Evolutionary conservation across 2,797 vertebrate species (phyloP).

Genomic region (Mus minutoides): DNA sequence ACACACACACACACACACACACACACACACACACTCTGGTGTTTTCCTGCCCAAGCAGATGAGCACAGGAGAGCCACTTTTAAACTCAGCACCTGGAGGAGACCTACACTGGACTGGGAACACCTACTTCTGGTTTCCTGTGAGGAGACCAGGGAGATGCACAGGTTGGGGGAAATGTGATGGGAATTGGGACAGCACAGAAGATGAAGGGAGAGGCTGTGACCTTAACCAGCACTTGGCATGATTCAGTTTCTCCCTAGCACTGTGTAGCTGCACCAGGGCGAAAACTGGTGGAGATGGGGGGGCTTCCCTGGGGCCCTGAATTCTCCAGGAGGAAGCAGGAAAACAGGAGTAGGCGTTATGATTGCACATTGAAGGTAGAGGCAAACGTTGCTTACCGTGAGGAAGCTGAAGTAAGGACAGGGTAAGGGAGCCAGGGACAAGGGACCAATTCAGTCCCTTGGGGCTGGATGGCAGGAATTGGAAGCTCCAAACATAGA

Average conservation of each 20-base stretch:
- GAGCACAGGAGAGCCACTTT: not conserved
- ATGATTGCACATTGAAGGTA: not conserved
- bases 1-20: not conserved
- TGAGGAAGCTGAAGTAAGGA: not conserved
- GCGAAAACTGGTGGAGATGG: not conserved
- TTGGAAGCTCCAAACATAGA: not conserved
- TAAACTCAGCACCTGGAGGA: not conserved
- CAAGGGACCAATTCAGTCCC: not conserved
- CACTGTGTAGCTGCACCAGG: not conserved
- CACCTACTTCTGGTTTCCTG: not conserved
- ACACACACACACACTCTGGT: not conserved
- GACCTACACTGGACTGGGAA: not conserved
- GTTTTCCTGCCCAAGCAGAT: not conserved
- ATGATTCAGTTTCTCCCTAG: not conserved
- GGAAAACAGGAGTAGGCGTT: not conserved
- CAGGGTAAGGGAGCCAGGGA: not conserved
- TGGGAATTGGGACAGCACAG: rapidly evolving
- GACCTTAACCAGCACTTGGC: not conserved
- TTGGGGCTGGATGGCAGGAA: not conserved
- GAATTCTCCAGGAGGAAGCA: not conserved
- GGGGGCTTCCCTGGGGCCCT: rapidly evolving
- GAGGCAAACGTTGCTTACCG: not conserved
- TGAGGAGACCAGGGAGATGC: not conserved
- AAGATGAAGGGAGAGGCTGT: not conserved
- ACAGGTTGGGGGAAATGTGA: not conserved